These are phyloP conservation scores for Lagopus leucura DNA, from an alignment of 2,113 vertebrate genomes.

Conservation along the genomic window DNA sequence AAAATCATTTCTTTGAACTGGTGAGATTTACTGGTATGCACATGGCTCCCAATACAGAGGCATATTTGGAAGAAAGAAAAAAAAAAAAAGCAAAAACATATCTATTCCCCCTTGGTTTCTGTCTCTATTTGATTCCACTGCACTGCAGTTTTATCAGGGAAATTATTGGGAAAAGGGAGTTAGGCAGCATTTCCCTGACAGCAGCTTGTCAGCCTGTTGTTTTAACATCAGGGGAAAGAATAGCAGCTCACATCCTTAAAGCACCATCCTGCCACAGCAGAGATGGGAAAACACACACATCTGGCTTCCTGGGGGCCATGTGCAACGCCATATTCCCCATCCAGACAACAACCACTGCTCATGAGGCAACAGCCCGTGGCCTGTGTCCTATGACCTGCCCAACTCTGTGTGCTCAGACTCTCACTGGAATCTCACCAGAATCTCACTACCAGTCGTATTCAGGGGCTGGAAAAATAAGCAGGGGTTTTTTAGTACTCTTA, in stretches of 20 bases:
- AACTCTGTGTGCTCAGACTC: accelerated
- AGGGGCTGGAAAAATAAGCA: neutral
- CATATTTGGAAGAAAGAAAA: neutral
- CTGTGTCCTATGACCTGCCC: neutral
- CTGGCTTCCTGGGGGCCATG: neutral
- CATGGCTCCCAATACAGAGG: constrained; percentile 11
- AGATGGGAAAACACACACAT: neutral
- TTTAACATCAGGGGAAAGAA: constrained; percentile 42
- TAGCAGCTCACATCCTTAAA: constrained; percentile 3
- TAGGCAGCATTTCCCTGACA: constrained; percentile 63
- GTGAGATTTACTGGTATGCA: neutral
- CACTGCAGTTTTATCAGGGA: constrained; percentile 62
- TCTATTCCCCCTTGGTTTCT: constrained; percentile 54
- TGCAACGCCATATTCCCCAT: neutral
- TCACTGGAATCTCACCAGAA: neutral
- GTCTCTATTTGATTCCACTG: constrained; percentile 62
- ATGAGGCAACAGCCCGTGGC: accelerated
- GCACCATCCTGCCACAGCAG: constrained; percentile 11
- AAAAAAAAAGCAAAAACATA: neutral
- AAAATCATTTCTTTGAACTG: constrained; percentile 62
- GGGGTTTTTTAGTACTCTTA: neutral
- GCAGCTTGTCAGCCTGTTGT: constrained; percentile 65
- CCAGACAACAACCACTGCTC: neutral
- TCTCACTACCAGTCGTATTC: no score
- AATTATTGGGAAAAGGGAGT: constrained; percentile 63